phyloP scores from a whole-genome alignment of 2,113 vertebrate species.

The Anguilla rostrata region DNA sequence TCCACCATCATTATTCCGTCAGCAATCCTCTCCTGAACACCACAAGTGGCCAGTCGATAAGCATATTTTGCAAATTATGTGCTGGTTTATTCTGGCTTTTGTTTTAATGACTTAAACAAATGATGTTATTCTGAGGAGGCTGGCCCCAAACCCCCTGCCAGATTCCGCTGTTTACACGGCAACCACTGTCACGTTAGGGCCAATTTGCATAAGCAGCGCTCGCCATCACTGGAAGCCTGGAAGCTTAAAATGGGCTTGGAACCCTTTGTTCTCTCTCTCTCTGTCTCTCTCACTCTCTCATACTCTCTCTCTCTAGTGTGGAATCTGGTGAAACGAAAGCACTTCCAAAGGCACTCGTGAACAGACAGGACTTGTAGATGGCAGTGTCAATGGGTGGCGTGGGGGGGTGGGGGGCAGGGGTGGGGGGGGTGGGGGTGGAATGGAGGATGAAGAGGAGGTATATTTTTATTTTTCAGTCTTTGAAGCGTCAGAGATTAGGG shows the following conservation, averaged over 20 bases:
- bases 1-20: conserved; percentile 64
- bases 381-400: conserved; percentile 48
- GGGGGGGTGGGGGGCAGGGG: too few relatives aligned
- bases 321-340: conserved; percentile 70
- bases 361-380: conserved; percentile 63
- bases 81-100: conserved; percentile 71
- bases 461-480: conserved; percentile 68
- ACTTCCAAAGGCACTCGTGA: conserved; percentile 66
- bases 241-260: conserved; percentile 67
- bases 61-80: conserved; percentile 73
- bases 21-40: conserved; percentile 62
- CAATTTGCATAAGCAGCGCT: conserved; percentile 74
- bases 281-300: background rate
- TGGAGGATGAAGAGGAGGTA: conserved; percentile 7
- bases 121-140: conserved; percentile 63
- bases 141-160: conserved; percentile 61
- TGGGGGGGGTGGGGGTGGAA: too few relatives aligned
- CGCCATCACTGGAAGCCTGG: conserved; percentile 69
- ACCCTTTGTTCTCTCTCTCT: conserved; percentile 26
- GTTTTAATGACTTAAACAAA: conserved; percentile 76
- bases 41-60: conserved; percentile 68
- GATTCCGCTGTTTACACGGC: conserved; percentile 66
- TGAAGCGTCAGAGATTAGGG: conserved; percentile 40
- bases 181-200: conserved; percentile 61
- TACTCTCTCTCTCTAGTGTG: conserved; percentile 58